Base-by-base conservation (phyloP, 2,888 invertebrate genomes). In the Sycophila texana region DNA sequence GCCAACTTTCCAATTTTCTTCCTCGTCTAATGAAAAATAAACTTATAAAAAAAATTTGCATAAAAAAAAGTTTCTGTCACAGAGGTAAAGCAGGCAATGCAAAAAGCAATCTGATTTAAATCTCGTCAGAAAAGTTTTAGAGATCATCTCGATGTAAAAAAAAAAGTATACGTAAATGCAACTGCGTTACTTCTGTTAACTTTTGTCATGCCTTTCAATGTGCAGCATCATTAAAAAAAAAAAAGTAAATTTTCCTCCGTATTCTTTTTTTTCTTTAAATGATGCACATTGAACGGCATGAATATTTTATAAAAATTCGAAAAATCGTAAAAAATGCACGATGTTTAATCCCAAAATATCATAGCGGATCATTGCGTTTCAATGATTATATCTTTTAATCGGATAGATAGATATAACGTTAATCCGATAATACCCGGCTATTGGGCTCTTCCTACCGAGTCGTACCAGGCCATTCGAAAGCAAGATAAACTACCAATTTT, bases 91-190 rank as follows among this genome's bases (percentile, higher is more conserved):
- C 5, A 7, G 61, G n/a, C 30, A 30, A 61, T n/a, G n/a, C 16
- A 5, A 60, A 30, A 30, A 14, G 16, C 61, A 61, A 61, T 49
- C n/a, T 61, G 51, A 72, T 72, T 72, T 61, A 26, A 49, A 60
- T 51, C 72, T 71, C 20, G 12, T 13, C 3, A 14, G 18, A 73
- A 60, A 74, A 79, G 71, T 81, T 79, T 58, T 75, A 81, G 81
- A 77, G 80, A 61, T 61, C 80, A 81, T 67, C 70, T 67, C 66
- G 72, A 79, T 74, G 76, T 65, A 47, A 66, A 55, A 39, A 39
- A 55, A 71, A 71, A 71, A 26, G 26, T 26, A 26, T 26, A n/a
- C n/a, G 47, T 49, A 47, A 58, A 53, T 55, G 68, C 68, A n/a
- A 55, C 71, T n/a, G 60, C 71, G 47, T 71, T 55, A 55, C 68